phyloP scores from a whole-genome alignment of 2,113 vertebrate species.

The Struthio camelus region DNA sequence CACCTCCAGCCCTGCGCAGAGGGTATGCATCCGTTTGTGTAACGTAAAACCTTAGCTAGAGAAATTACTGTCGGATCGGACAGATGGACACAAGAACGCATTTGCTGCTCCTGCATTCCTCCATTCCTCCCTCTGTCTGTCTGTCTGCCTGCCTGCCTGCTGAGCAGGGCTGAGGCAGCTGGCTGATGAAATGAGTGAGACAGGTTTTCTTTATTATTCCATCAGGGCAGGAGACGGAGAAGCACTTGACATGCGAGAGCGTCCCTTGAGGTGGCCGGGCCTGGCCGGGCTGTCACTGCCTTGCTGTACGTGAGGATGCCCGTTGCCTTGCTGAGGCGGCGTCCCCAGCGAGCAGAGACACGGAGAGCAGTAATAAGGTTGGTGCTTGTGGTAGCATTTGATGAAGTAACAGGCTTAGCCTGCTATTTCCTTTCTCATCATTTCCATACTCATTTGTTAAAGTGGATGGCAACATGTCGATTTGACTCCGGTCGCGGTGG shows the following conservation, averaged over 20 bases:
- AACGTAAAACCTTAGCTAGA: background rate
- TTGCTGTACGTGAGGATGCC: background rate
- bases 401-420: background rate
- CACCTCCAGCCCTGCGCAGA: background rate
- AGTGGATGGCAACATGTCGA: background rate
- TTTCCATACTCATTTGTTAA: background rate
- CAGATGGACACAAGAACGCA: background rate
- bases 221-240: conserved; percentile 27
- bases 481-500: background rate
- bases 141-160: background rate
- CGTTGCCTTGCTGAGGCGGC: background rate
- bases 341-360: background rate
- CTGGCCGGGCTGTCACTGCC: background rate
- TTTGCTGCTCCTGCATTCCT: background rate
- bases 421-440: conserved; percentile 5
- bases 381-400: background rate
- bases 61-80: conserved; percentile 5
- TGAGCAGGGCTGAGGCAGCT: background rate
- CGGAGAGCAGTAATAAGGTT: background rate
- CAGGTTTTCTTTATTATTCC: conserved; percentile 35
- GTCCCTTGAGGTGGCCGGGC: background rate
- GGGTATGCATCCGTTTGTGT: background rate
- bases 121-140: background rate
- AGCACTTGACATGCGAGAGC: background rate
- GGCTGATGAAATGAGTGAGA: background rate